Percentiles rank a stretch among this genome's conserved stretches.
phyloP scores from a whole-genome alignment of 2,113 vertebrate genomes.

The Mus spicilegus region DNA sequence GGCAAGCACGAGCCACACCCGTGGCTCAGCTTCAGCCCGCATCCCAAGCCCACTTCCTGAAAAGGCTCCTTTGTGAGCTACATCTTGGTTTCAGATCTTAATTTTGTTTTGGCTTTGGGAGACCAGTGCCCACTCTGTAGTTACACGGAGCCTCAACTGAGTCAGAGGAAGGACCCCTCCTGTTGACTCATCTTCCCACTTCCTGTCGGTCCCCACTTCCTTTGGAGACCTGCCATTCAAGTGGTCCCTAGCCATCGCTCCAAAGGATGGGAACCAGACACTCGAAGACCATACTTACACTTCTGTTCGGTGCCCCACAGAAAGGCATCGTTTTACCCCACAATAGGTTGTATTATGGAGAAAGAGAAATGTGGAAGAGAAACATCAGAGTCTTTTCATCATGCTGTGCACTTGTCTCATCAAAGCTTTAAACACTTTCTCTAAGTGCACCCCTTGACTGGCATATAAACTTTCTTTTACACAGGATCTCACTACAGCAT shows the following conservation, averaged over 20 bases:
- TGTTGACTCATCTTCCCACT: constrained; percentile 65
- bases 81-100: constrained; percentile 55
- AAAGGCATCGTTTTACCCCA: neutral
- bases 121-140: constrained; percentile 14
- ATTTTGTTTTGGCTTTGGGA: constrained; percentile 49
- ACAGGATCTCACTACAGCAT: neutral
- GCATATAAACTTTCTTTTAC: neutral
- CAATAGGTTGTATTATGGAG: neutral
- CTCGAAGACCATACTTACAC: neutral
- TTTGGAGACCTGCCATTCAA: neutral
- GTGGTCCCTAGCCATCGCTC: neutral
- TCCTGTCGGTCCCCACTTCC: constrained; percentile 28
- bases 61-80: constrained; percentile 19
- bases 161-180: constrained; percentile 63
- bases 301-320: neutral
- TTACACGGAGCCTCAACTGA: constrained; percentile 30
- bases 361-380: neutral
- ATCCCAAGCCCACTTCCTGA: constrained; percentile 34
- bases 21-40: neutral
- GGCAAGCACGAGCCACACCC: neutral
- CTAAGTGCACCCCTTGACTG: no score
- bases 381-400: neutral
- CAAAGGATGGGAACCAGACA: neutral
- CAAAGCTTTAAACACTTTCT: neutral
- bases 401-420: fast-evolving